Percentiles rank a stretch among this genome's conserved stretches.
Evolutionary conservation across 2,113 vertebrate genomes (phyloP).

Genomic region (Lepus timidus): DNA sequence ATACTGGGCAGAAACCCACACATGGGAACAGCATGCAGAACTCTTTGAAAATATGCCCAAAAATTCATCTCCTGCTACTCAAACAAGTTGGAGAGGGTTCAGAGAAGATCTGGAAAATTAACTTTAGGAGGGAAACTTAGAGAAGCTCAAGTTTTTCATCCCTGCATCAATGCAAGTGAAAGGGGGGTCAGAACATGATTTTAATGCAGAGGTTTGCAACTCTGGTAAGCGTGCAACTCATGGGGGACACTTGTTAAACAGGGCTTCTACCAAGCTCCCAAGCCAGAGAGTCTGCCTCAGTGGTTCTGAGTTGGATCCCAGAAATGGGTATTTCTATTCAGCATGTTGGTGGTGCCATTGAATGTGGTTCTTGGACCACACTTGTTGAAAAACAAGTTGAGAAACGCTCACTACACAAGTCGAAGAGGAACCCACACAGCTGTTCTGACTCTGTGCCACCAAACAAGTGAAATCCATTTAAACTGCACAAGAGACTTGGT

Average conservation of each 20-base stretch:
- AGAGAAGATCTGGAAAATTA: slow-evolving; percentile 74
- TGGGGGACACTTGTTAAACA: neutral
- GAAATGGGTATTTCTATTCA: slow-evolving; percentile 18
- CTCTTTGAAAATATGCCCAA: slow-evolving; percentile 78
- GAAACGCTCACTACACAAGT: slow-evolving; percentile 61
- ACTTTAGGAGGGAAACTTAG: slow-evolving; percentile 67
- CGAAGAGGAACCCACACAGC: slow-evolving; percentile 51
- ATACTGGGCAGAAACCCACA: slow-evolving; percentile 79
- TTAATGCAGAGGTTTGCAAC: slow-evolving; percentile 26
- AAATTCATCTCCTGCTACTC: slow-evolving; percentile 75
- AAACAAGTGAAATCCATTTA: slow-evolving; percentile 65
- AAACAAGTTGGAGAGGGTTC: slow-evolving; percentile 74
- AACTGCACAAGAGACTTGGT: neutral
- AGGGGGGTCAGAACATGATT: neutral
- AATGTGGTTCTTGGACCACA: slow-evolving; percentile 66
- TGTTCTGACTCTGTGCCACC: slow-evolving; percentile 60
- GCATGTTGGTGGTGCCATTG: slow-evolving; percentile 15
- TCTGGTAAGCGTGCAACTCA: neutral
- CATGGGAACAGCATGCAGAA: slow-evolving; percentile 73
- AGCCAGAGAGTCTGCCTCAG: neutral
- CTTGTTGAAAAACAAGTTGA: slow-evolving; percentile 70
- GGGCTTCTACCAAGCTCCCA: neutral
- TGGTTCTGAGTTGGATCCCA: neutral
- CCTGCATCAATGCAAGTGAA: slow-evolving; percentile 37
- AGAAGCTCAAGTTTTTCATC: slow-evolving; percentile 51